Conservation (phyloP, 2,113 vertebrate species). For the Peucedramus taeniatus region DNA sequence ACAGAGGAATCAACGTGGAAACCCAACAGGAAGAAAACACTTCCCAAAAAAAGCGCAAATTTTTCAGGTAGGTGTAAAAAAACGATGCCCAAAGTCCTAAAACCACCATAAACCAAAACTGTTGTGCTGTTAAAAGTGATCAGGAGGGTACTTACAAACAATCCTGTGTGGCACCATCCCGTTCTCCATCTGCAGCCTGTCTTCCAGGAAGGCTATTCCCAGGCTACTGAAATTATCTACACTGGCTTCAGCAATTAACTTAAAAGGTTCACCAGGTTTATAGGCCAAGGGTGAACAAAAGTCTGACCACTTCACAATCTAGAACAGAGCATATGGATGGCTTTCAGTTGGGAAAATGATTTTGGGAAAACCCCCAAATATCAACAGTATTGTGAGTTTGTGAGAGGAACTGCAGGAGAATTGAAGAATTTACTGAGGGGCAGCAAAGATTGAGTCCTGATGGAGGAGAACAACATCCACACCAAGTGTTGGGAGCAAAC, state of each 20-base stretch:
- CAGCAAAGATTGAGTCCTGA: neutral
- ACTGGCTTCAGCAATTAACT: conserved; percentile 84
- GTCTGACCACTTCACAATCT: conserved; percentile 91
- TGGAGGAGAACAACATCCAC: neutral
- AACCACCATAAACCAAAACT: rapidly evolving
- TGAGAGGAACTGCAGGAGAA: neutral
- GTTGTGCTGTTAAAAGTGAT: neutral
- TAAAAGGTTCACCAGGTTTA: conserved; percentile 81
- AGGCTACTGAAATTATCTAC: conserved; percentile 89
- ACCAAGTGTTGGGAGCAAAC: neutral
- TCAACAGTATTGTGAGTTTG: neutral
- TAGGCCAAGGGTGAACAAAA: conserved; percentile 85
- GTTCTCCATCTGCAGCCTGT: conserved; percentile 87
- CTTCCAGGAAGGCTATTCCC: conserved; percentile 92
- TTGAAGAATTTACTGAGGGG: neutral
- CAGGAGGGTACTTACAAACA: conserved; percentile 78
- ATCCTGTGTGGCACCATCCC: conserved; percentile 88
- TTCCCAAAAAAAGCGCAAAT: neutral
- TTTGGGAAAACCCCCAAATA: neutral
- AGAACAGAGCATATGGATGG: conserved; percentile 10
- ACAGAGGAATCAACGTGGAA: neutral
- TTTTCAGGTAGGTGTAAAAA: neutral
- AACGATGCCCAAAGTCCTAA: neutral
- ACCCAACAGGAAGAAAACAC: neutral
- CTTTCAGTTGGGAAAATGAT: neutral